A percentile compares a stretch with the other conserved stretches of the same genome.
Evolutionary conservation across 2,888 invertebrate genomes (phyloP).

Genomic region (Sinotaia quadrata): DNA sequence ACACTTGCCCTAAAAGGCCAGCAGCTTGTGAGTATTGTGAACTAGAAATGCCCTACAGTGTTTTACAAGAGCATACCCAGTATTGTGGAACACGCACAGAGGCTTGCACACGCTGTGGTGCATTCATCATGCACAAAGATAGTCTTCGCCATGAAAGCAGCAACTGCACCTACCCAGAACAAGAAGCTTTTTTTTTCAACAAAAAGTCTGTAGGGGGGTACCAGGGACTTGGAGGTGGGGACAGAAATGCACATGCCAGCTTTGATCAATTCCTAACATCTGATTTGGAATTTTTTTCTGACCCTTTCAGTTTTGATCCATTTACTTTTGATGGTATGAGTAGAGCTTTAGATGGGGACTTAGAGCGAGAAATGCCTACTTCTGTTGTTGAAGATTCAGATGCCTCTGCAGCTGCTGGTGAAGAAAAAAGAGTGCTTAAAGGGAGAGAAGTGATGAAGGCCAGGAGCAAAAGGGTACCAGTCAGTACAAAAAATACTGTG

Average conservation of each 20-base stretch:
- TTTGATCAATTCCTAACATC: no score
- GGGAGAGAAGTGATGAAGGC: neutral
- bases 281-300: no score
- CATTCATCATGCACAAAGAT: constrained; percentile 82
- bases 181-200: constrained; percentile 29
- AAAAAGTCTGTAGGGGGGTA: neutral
- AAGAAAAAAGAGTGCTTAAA: neutral
- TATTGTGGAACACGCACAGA: constrained; percentile 84
- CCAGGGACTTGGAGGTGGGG: neutral
- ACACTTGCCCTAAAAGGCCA: constrained; percentile 76
- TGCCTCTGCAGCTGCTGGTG: constrained; percentile 29
- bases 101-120: constrained; percentile 79
- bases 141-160: constrained; percentile 78
- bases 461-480: constrained; percentile 2
- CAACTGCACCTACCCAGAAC: constrained; percentile 54
- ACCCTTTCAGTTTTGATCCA: neutral
- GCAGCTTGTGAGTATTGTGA: constrained; percentile 80
- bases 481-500: neutral
- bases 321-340: neutral
- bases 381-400: constrained; percentile 17
- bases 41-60: constrained; percentile 78
- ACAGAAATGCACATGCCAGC: constrained; percentile 1
- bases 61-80: constrained; percentile 78
- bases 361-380: neutral
- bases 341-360: neutral